Evolutionary conservation across 2,113 vertebrate genomes (phyloP).

Genomic region (Brachyistius frenatus): DNA sequence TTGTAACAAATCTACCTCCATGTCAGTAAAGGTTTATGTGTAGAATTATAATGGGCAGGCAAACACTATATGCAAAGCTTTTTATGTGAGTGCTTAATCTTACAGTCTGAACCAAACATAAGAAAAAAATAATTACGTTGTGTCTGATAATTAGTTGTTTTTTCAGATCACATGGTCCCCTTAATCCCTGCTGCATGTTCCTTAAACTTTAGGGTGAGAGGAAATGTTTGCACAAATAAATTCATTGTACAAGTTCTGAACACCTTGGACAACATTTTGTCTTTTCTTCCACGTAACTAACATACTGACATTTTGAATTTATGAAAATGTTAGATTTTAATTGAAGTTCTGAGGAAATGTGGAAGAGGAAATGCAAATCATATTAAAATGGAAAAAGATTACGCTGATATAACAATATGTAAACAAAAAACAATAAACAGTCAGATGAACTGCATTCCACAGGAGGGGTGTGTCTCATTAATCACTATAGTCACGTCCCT

Average conservation of each 20-base stretch:
- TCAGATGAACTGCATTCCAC: constrained; percentile 60
- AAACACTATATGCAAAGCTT: too few species aligned
- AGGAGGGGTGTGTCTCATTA: constrained; percentile 29
- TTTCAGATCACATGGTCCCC: too few species aligned
- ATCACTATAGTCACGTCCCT: background rate
- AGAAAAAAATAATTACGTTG: too few species aligned
- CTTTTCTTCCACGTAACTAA: background rate
- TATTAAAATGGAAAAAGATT: background rate
- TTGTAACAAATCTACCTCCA: background rate
- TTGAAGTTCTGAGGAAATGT: constrained; percentile 21
- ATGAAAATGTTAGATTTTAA: background rate
- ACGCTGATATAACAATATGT: constrained; percentile 7
- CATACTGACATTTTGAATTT: background rate
- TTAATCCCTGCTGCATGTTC: too few species aligned
- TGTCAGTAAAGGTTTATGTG: constrained; percentile 2
- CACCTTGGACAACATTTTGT: too few species aligned
- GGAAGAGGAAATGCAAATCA: background rate
- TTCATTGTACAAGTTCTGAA: too few species aligned
- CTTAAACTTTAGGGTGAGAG: too few species aligned
- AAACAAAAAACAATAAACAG: constrained; percentile 49
- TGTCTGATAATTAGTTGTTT: too few species aligned
- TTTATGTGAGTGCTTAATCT: too few species aligned
- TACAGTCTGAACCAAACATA: too few species aligned
- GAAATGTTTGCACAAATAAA: too few species aligned
- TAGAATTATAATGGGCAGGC: background rate